These are phyloP conservation scores for Actinia equina DNA, from an alignment of 64 coral and sea anemone species.

Conservation along the genomic window DNA sequence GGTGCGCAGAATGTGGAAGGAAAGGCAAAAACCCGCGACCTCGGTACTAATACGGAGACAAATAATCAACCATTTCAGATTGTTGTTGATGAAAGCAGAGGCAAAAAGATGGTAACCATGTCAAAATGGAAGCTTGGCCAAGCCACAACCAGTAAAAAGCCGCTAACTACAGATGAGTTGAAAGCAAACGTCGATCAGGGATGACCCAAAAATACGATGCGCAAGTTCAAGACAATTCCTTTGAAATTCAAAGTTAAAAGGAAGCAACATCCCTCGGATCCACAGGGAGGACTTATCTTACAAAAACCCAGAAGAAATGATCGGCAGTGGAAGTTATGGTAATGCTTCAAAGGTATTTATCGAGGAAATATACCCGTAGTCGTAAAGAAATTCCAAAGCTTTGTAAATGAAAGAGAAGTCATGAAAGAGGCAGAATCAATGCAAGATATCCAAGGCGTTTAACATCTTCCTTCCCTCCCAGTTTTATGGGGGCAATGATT, in stretches of 20 bases:
- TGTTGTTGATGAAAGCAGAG: background rate
- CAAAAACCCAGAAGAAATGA: background rate
- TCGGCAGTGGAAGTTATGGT: constrained; percentile 38
- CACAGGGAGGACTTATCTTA: background rate
- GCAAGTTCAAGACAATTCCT: too few relatives aligned
- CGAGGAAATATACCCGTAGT: constrained; percentile 47
- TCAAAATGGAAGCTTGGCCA: background rate
- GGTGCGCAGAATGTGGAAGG: background rate
- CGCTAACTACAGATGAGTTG: too few relatives aligned
- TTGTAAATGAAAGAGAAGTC: background rate
- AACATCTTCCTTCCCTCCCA: constrained; percentile 27
- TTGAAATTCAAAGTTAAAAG: too few relatives aligned
- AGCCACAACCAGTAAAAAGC: too few relatives aligned
- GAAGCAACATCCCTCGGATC: background rate
- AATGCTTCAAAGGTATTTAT: constrained; percentile 20
- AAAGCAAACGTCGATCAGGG: too few relatives aligned
- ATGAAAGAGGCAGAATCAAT: constrained; percentile 20
- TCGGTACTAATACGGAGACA: background rate
- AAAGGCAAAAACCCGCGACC: background rate
- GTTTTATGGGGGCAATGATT: background rate
- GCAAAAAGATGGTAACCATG: background rate
- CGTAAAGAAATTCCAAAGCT: constrained; percentile 17
- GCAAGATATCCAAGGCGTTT: background rate
- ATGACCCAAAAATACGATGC: background rate
- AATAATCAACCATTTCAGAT: background rate